Base-by-base conservation (phyloP, 2,888 invertebrate species). In the Aphidius colemani region DNA sequence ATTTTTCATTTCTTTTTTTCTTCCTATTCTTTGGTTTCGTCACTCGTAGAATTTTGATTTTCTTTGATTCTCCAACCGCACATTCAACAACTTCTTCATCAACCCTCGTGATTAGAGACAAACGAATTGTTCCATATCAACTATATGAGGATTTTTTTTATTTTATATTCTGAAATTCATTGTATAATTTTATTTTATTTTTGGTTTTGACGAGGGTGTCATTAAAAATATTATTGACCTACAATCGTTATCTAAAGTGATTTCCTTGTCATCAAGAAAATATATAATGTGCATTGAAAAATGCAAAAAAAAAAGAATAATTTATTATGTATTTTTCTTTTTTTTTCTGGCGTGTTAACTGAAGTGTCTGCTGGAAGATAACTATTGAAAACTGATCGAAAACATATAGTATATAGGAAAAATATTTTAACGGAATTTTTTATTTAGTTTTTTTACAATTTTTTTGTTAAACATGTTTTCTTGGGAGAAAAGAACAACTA, bases 101-200 rank as follows among this genome's bases (percentile, higher is more conserved):
- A 70, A 70, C 64, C 67, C 58, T 66, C 61, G 69, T 74, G 68
- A 72, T 74, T 74, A 74, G 70, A 69, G 71, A 72, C 65, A 69
- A 72, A 64, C 70, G 66, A 53, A 44, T 48, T 65, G 59, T 46
- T 53, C 50, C 63, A 66, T 59, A 64, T 66, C 64, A 56, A 59
- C 61, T 50, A 66, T 50, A 66, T 56, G 62, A 63, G 45, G 48
- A 58, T 65, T 62, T 48, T 41, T 59, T 40, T 13, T 50, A 51
- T 64, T 46, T 59, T 18, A 18, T 18, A 18, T 18, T 18, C 2
- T 18, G 13, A 18, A 18, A 18, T 18, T 18, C 13, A 18, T 18
- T 18, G 2, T 18, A 18, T 18, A 2, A 18, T 18, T 18, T 18
- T 18, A 18, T 18, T 39, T 41, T 39, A 18, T 46, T 57, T 57